A percentile compares a stretch with the other conserved stretches of the same genome.
phyloP scores from a whole-genome alignment of 1,140 invertebrate genomes.

The Drosophila sp. region DNA sequence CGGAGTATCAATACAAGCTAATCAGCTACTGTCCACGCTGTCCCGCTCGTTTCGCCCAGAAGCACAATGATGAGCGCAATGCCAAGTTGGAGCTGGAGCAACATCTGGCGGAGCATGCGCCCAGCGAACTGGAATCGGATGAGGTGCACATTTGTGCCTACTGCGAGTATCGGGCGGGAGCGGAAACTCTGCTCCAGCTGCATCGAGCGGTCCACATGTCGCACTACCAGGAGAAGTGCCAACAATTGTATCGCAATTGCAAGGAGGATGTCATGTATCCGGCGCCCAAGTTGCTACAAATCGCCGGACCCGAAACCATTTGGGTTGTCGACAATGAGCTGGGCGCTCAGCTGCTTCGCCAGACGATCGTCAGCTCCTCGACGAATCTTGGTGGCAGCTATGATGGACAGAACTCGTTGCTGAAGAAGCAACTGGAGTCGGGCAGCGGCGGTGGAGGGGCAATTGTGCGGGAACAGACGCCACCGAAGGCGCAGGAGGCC shows the following conservation, averaged over 20 bases:
- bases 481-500: conserved; percentile 19
- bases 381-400: conserved; percentile 45
- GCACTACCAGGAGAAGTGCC: conserved; percentile 92
- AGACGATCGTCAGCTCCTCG: conserved; percentile 55
- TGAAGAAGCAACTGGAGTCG: conserved; percentile 80
- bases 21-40: conserved; percentile 88
- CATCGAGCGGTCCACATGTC: conserved; percentile 92
- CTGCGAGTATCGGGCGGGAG: conserved; percentile 91
- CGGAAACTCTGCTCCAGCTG: conserved; percentile 89
- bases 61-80: conserved; percentile 85
- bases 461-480: conserved; percentile 26
- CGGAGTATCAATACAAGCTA: conserved; percentile 82
- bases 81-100: conserved; percentile 85
- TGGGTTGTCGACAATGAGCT: conserved; percentile 85
- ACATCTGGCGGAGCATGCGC: conserved; percentile 87
- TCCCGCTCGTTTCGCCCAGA: conserved; percentile 89
- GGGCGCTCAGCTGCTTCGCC: conserved; percentile 70
- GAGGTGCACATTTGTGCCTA: conserved; percentile 88
- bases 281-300: conserved; percentile 87
- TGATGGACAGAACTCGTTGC: conserved; percentile 66
- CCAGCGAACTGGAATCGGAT: conserved; percentile 55
- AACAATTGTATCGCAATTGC: conserved; percentile 89
- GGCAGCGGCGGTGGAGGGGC: conserved; percentile 33
- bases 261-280: conserved; percentile 87
- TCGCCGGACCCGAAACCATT: conserved; percentile 84